These are phyloP conservation scores for Drosophila biarmipes DNA, from an alignment of 1,140 invertebrate species.

Conservation along the genomic window DNA sequence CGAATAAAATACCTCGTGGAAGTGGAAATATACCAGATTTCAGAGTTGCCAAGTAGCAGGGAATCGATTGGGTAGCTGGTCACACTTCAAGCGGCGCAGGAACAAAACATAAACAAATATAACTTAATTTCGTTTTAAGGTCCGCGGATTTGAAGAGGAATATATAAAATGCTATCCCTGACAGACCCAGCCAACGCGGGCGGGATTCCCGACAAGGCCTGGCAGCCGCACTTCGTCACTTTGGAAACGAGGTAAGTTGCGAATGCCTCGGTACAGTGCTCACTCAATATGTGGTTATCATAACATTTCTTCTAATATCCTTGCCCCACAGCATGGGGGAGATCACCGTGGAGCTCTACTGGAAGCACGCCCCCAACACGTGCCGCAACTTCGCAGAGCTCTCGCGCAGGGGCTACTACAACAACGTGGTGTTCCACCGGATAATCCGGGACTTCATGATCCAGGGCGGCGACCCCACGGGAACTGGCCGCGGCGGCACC, in stretches of 20 bases:
- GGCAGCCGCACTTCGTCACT: conserved; percentile 93
- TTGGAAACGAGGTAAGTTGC: conserved; percentile 91
- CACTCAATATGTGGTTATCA: background rate
- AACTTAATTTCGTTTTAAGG: background rate
- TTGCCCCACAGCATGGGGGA: conserved; percentile 94
- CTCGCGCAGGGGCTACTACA: conserved; percentile 96
- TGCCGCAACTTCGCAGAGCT: conserved; percentile 99
- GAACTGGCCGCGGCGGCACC: conserved; percentile 96
- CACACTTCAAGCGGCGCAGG: too few relatives aligned
- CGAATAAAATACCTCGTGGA: too few relatives aligned
- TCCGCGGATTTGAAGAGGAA: background rate
- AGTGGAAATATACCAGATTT: too few relatives aligned
- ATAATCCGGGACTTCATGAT: conserved; percentile 99
- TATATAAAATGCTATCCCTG: conserved; percentile 35
- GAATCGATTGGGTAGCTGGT: too few relatives aligned
- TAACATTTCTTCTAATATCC: background rate
- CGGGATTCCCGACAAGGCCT: conserved; percentile 93
- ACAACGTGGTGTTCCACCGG: conserved; percentile 97
- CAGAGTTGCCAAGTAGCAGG: too few relatives aligned
- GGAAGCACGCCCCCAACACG: conserved; percentile 98
- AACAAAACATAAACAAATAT: too few relatives aligned
- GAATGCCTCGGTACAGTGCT: background rate
- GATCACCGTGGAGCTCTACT: conserved; percentile 96
- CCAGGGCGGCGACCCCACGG: conserved; percentile 96
- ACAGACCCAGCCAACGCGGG: conserved; percentile 37